Conservation (phyloP, 2,113 vertebrate genomes). For the Fulmarus glacialis region DNA sequence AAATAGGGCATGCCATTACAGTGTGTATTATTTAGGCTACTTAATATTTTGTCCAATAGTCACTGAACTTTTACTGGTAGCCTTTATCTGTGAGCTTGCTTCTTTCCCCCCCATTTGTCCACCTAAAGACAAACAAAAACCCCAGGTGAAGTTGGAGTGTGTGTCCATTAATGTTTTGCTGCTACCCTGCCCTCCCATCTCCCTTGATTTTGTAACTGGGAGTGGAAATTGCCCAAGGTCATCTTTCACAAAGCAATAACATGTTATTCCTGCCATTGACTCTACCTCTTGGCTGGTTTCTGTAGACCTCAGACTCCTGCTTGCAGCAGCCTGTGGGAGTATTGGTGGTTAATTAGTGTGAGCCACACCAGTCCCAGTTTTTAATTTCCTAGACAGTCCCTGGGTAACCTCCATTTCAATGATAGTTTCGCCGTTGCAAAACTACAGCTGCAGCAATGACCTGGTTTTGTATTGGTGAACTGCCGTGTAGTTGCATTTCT, state of each 20-base stretch:
- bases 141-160: not conserved
- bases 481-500: fast-evolving
- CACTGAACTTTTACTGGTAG: not conserved
- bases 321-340: not conserved
- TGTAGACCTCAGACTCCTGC: not conserved
- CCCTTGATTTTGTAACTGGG: not conserved
- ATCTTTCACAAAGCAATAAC: not conserved
- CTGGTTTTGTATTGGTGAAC: not conserved
- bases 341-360: not conserved
- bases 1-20: not conserved
- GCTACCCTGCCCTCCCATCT: not conserved
- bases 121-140: not conserved
- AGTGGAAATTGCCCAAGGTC: not conserved
- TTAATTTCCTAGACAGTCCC: conserved; percentile 10
- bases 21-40: not conserved
- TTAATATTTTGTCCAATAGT: not conserved
- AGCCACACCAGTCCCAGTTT: not conserved
- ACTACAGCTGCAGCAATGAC: not conserved
- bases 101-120: not conserved
- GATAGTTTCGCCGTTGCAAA: not conserved
- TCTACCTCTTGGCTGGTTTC: not conserved
- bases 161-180: not conserved
- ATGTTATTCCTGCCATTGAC: not conserved
- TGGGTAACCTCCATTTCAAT: not conserved
- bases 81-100: not conserved